phyloP scores from a whole-genome alignment of 1,140 invertebrate species.

The Laupala kohalensis region DNA sequence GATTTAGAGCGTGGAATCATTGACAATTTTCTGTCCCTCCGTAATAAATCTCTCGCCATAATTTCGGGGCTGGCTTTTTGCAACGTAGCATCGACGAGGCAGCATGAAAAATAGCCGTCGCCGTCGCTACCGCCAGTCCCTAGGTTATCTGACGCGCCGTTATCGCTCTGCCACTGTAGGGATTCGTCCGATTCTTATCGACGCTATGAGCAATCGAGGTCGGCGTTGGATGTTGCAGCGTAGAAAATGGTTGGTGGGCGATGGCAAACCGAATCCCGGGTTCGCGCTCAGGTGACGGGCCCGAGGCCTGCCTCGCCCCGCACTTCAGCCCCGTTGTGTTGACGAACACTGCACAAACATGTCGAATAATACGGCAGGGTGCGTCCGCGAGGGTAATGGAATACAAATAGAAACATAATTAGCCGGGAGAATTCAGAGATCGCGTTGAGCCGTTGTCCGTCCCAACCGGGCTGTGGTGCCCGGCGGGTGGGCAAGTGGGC shows the following conservation, averaged over 20 bases:
- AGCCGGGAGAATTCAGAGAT: background rate
- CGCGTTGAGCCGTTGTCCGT: no score
- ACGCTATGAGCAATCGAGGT: background rate
- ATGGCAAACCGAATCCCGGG: no score
- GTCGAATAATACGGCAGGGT: background rate
- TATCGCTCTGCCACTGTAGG: background rate
- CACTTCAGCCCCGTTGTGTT: background rate
- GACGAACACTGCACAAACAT: background rate
- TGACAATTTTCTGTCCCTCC: background rate
- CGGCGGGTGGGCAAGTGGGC: no score
- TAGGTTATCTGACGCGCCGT: background rate
- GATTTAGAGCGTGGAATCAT: background rate
- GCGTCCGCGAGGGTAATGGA: background rate
- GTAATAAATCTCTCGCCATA: background rate
- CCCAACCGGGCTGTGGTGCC: no score
- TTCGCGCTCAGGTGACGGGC: background rate
- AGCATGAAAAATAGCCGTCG: background rate
- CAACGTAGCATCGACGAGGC: background rate
- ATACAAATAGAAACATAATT: background rate
- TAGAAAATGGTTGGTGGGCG: no score
- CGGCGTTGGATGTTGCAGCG: no score
- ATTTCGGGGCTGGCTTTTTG: background rate
- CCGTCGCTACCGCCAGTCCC: background rate
- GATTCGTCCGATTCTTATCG: background rate
- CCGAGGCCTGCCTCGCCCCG: background rate